Percentiles rank a stretch among this genome's conserved stretches.
Conservation (phyloP, 2,113 vertebrate genomes). For the Laterallus jamaicensis region DNA sequence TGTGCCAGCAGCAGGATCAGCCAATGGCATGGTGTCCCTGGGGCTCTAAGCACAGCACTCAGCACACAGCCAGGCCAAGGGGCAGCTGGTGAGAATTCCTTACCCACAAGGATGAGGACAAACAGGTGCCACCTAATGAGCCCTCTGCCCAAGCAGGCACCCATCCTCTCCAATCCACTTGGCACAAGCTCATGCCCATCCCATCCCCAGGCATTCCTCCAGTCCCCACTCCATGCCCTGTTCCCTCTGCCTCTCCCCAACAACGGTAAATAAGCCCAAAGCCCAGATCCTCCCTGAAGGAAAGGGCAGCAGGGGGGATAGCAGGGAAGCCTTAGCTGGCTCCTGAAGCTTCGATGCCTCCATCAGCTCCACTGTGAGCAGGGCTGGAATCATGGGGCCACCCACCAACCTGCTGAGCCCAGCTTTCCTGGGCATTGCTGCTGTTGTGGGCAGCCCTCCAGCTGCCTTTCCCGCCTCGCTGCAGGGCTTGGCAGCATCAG, state of each 20-base stretch:
- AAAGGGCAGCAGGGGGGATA: no score
- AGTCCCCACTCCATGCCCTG: accelerated
- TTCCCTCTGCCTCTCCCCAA: background rate
- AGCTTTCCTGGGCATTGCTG: background rate
- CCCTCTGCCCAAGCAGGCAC: background rate
- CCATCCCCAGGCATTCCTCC: background rate
- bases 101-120: background rate
- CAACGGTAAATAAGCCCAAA: background rate
- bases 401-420: conserved; percentile 40
- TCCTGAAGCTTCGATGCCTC: conserved; percentile 44
- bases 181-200: background rate
- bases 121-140: accelerated
- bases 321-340: background rate
- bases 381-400: background rate
- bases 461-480: background rate
- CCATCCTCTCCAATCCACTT: accelerated
- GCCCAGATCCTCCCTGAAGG: background rate
- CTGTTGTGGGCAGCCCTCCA: background rate
- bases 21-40: accelerated
- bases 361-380: background rate
- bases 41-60: background rate
- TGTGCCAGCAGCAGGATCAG: background rate
- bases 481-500: background rate
- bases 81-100: accelerated
- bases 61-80: background rate